Conservation (phyloP, 2,888 invertebrate species). For the Cantharis nigra region DNA sequence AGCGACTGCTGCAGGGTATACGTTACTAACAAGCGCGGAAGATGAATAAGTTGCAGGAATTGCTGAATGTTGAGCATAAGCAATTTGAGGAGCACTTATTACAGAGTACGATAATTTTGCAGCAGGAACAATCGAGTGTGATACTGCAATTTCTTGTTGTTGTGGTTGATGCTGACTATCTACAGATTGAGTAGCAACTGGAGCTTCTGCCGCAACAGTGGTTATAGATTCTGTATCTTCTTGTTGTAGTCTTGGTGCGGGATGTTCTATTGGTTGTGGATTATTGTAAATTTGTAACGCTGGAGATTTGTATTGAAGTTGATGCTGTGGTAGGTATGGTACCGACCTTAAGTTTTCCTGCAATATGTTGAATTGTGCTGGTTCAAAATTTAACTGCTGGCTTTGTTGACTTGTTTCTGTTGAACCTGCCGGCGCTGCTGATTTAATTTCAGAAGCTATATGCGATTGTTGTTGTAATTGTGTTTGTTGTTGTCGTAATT, state of each 20-base stretch:
- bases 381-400: background rate
- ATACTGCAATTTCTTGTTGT: background rate
- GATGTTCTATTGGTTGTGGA: background rate
- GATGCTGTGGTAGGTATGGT: background rate
- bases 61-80: background rate
- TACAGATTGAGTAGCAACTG: background rate
- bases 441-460: background rate
- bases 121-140: slow-evolving; percentile 3
- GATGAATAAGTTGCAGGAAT: slow-evolving; percentile 8
- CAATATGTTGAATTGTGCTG: background rate
- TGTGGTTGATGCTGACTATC: background rate
- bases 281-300: background rate
- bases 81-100: background rate
- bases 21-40: slow-evolving; percentile 23
- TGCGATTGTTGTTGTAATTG: background rate
- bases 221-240: background rate
- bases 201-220: background rate
- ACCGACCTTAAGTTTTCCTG: background rate
- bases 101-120: background rate
- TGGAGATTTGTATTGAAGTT: background rate
- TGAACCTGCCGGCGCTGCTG: background rate
- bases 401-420: background rate
- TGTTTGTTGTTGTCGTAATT: background rate
- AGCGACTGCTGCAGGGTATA: slow-evolving; percentile 1
- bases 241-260: background rate